These are phyloP conservation scores for Nasonovia ribisnigri DNA, from an alignment of 2,888 invertebrate genomes.

Conservation along the genomic window DNA sequence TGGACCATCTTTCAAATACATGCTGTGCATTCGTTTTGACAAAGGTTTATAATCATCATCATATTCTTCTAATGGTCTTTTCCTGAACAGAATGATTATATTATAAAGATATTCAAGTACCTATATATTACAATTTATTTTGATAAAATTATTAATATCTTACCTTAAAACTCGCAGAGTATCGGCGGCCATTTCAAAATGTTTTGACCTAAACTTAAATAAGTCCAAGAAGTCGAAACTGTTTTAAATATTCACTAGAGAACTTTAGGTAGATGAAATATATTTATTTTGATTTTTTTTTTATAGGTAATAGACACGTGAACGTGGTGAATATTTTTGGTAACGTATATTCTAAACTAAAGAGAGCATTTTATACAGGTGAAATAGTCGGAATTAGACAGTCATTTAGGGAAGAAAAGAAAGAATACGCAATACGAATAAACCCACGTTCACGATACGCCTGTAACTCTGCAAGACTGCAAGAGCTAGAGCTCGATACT, in stretches of 20 bases:
- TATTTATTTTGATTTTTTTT: neutral
- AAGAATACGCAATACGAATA: neutral
- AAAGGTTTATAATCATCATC: constrained; percentile 60
- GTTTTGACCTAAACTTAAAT: neutral
- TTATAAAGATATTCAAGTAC: neutral
- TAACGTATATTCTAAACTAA: neutral
- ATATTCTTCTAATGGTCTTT: constrained; percentile 60
- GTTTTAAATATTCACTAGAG: neutral
- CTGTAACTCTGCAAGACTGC: neutral
- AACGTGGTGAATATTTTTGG: neutral
- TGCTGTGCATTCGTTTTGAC: constrained; percentile 59
- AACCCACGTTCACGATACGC: neutral
- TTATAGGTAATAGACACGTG: neutral
- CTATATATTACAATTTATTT: neutral
- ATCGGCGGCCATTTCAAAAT: constrained; percentile 49
- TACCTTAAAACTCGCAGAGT: constrained; percentile 47
- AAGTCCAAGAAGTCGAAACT: neutral
- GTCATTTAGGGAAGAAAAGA: neutral
- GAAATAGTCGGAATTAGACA: neutral
- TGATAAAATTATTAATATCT: neutral
- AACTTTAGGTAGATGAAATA: neutral
- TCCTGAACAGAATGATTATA: neutral
- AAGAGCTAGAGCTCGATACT: neutral
- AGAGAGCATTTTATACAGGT: neutral
- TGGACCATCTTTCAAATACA: constrained; percentile 56